Percentiles rank a stretch among this genome's conserved stretches.
phyloP scores from a whole-genome alignment of 2,888 invertebrate genomes.

The Ernsta delagoae region DNA sequence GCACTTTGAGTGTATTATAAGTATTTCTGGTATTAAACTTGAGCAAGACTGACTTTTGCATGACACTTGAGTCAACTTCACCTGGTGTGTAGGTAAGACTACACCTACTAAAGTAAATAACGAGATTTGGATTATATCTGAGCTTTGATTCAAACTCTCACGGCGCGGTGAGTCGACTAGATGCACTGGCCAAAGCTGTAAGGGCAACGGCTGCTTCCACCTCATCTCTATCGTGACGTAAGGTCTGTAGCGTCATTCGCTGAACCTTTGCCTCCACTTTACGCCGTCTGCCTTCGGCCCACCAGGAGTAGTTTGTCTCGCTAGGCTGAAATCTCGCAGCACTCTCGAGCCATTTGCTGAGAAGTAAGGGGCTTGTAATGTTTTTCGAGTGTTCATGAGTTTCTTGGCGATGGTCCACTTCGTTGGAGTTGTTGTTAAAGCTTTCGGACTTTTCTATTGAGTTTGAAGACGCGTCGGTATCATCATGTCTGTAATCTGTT shows the following conservation, averaged over 20 bases:
- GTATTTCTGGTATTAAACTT: constrained; percentile 16
- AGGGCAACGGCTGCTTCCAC: constrained; percentile 91
- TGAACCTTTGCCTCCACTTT: constrained; percentile 58
- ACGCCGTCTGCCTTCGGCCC: constrained; percentile 77
- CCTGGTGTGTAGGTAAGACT: not conserved
- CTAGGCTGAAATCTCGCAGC: constrained; percentile 90
- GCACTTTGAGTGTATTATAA: not conserved
- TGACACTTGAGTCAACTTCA: constrained; percentile 2
- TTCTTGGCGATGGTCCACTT: constrained; percentile 48
- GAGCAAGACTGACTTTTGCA: constrained; percentile 21
- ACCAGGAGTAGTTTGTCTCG: constrained; percentile 89
- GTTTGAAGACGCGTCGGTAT: constrained; percentile 62
- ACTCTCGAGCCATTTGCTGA: constrained; percentile 91
- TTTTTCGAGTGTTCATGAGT: constrained; percentile 53
- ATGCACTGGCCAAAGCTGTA: constrained; percentile 86
- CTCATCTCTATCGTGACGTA: constrained; percentile 88
- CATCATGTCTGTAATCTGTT: constrained; percentile 58
- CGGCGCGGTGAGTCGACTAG: constrained; percentile 62
- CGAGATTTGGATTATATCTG: not conserved
- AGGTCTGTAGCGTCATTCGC: constrained; percentile 56
- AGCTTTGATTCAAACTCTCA: constrained; percentile 39
- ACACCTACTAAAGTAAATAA: not conserved
- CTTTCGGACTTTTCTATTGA: constrained; percentile 60
- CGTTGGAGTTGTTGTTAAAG: constrained; percentile 70
- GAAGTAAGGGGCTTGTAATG: constrained; percentile 84